A percentile compares a stretch with the other conserved stretches of the same genome.
These are phyloP conservation scores for Leptatherina wallacei DNA, from an alignment of 2,797 vertebrate genomes.

Conservation along the genomic window DNA sequence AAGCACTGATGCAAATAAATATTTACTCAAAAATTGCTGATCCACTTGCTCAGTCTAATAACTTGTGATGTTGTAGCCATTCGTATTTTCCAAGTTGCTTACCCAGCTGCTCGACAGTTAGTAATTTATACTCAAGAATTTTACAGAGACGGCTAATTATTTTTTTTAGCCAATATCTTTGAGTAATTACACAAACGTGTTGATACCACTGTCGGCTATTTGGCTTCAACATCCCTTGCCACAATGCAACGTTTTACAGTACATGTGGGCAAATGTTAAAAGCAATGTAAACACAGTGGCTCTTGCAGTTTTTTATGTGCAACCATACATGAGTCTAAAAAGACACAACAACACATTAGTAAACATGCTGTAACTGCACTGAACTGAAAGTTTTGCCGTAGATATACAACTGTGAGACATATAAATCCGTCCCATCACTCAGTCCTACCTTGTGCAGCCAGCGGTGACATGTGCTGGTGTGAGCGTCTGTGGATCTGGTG, in stretches of 20 bases:
- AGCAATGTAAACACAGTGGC: conserved; percentile 7
- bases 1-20: neutral
- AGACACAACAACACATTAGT: neutral
- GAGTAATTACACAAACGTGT: conserved; percentile 53
- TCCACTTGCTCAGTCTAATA: conserved; percentile 23
- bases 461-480: conserved; percentile 98
- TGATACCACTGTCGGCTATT: conserved; percentile 51
- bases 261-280: neutral
- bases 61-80: neutral
- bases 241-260: neutral
- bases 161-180: conserved; percentile 43
- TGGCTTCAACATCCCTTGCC: conserved; percentile 30
- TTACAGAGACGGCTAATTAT: conserved; percentile 53
- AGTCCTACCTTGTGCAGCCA: conserved; percentile 93
- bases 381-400: neutral
- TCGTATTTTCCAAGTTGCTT: conserved; percentile 41
- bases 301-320: neutral
- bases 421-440: neutral
- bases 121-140: conserved; percentile 32
- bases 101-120: conserved; percentile 35
- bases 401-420: neutral
- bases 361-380: neutral
- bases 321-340: neutral
- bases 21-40: conserved; percentile 4
- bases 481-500: conserved; percentile 97